Evolutionary conservation across 2,113 vertebrate species (phyloP).

Genomic region (Spilogale gracilis): DNA sequence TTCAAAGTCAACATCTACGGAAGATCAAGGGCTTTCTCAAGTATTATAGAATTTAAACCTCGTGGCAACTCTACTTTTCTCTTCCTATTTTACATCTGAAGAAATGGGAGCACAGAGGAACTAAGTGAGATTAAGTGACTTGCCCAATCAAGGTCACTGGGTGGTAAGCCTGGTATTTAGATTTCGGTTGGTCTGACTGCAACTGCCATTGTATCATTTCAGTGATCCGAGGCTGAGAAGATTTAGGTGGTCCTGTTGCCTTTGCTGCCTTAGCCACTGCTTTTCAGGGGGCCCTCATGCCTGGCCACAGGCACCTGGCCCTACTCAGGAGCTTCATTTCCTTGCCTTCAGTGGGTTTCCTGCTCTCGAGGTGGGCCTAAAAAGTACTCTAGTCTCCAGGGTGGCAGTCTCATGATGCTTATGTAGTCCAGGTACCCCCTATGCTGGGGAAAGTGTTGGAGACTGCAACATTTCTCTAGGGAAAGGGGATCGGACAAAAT

Average conservation of each 20-base stretch:
- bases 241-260: neutral
- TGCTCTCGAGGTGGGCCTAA: neutral
- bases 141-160: neutral
- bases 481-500: neutral
- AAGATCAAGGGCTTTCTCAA: slow-evolving; percentile 46
- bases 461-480: neutral
- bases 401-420: neutral
- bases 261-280: neutral
- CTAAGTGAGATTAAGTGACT: slow-evolving; percentile 25
- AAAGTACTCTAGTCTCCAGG: neutral
- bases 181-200: neutral
- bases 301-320: neutral
- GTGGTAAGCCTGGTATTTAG: neutral
- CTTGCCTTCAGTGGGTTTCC: neutral
- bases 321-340: neutral
- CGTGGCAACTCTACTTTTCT: neutral
- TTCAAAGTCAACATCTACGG: slow-evolving; percentile 2
- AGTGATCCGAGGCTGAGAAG: neutral
- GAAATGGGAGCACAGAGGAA: neutral
- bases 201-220: neutral
- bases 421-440: neutral
- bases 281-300: neutral
- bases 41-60: slow-evolving; percentile 42
- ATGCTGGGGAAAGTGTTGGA: neutral
- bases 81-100: neutral